A percentile compares a stretch with the other conserved stretches of the same genome.
Evolutionary conservation across 2,888 invertebrate genomes (phyloP).

Genomic region (Heliconius charithonia): DNA sequence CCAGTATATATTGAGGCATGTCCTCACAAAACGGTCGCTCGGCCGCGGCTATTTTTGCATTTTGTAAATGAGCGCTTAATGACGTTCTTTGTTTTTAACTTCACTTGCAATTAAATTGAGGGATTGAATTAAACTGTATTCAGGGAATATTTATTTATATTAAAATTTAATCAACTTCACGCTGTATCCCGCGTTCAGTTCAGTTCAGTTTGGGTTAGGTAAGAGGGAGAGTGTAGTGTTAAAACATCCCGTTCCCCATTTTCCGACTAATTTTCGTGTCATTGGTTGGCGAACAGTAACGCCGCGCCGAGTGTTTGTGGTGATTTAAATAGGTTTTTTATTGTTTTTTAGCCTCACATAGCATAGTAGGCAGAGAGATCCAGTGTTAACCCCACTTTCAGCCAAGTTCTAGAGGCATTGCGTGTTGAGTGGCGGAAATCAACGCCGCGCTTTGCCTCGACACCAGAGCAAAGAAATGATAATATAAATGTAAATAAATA

Average conservation of each 20-base stretch:
- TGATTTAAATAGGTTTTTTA: too few species aligned
- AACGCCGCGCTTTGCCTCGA: too few species aligned
- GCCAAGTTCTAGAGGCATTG: too few species aligned
- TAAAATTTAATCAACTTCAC: neutral
- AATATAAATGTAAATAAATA: too few species aligned
- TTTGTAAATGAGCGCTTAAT: slow-evolving; percentile 65
- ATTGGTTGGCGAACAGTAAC: too few species aligned
- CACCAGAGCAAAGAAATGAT: too few species aligned
- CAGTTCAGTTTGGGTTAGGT: neutral
- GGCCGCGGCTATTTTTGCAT: slow-evolving; percentile 63
- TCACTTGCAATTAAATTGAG: slow-evolving; percentile 49
- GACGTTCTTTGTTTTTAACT: slow-evolving; percentile 59
- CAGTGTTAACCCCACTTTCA: too few species aligned
- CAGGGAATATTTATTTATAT: slow-evolving; percentile 7
- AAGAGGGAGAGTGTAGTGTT: neutral
- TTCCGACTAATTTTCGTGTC: neutral
- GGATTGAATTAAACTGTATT: slow-evolving; percentile 42
- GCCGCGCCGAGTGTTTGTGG: too few species aligned
- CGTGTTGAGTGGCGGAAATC: too few species aligned
- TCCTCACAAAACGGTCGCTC: slow-evolving; percentile 52
- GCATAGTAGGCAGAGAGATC: too few species aligned
- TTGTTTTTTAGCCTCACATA: too few species aligned
- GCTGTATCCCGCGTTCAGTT: too few species aligned
- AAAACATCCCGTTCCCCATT: neutral
- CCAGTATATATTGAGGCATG: slow-evolving; percentile 26